Evolutionary conservation across 2,888 invertebrate species (phyloP).

Genomic region (Busseola fusca): DNA sequence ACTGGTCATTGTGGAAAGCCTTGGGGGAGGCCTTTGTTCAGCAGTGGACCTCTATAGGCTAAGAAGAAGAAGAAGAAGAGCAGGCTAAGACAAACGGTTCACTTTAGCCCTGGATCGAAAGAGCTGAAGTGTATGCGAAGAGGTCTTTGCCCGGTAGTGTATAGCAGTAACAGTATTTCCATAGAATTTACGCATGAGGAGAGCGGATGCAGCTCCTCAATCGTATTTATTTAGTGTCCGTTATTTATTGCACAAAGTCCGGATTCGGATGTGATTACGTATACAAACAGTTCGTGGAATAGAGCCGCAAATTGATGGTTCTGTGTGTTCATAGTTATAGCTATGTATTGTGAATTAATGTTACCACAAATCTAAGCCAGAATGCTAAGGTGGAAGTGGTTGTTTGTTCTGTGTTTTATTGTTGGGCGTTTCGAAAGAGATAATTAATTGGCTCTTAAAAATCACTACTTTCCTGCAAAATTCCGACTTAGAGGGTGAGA

Average conservation of each 20-base stretch:
- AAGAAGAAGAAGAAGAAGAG: too few species aligned
- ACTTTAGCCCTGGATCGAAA: too few species aligned
- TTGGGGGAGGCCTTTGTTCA: too few species aligned
- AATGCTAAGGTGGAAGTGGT: neutral
- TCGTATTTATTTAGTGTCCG: constrained; percentile 48
- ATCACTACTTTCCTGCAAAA: neutral
- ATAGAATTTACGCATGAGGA: constrained; percentile 3
- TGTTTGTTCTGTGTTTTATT: neutral
- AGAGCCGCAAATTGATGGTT: constrained; percentile 31
- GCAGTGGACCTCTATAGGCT: too few species aligned
- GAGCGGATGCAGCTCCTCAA: constrained; percentile 32
- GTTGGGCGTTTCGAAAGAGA: neutral
- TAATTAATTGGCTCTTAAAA: neutral
- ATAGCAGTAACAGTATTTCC: neutral
- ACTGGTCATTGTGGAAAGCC: too few species aligned
- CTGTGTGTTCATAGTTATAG: neutral
- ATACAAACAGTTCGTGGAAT: constrained; percentile 50
- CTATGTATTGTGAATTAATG: neutral
- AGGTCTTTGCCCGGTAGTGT: too few species aligned
- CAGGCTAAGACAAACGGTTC: too few species aligned
- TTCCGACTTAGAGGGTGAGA: too few species aligned
- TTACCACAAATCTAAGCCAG: constrained; percentile 4
- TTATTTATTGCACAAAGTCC: constrained; percentile 43
- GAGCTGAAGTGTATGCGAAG: too few species aligned
- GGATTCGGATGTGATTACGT: constrained; percentile 50